Percentiles rank a stretch among this genome's conserved stretches.
phyloP scores from a whole-genome alignment of 2,888 invertebrate species.

The Timandra comae region DNA sequence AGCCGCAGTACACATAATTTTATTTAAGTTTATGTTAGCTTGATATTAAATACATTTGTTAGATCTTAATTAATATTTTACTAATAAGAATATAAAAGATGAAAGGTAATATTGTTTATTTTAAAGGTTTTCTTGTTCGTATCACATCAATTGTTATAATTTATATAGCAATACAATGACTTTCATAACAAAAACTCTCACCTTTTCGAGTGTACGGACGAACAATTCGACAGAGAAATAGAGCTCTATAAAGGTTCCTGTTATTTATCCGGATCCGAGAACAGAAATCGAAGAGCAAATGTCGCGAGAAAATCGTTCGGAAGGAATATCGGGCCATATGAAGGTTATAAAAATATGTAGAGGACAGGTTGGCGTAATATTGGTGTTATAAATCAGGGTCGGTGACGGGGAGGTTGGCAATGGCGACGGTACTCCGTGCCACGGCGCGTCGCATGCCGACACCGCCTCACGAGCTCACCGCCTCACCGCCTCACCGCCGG shows the following conservation, averaged over 20 bases:
- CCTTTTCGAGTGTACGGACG: not conserved
- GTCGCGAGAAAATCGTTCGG: constrained; percentile 32
- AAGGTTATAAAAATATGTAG: constrained; percentile 70
- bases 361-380: constrained; percentile 70
- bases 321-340: constrained; percentile 38
- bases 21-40: too few relatives aligned
- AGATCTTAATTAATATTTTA: too few relatives aligned
- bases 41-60: too few relatives aligned
- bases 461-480: constrained; percentile 33
- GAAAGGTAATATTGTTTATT: not conserved
- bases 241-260: constrained; percentile 10
- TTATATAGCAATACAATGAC: not conserved
- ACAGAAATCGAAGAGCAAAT: constrained; percentile 40
- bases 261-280: constrained; percentile 20
- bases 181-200: not conserved
- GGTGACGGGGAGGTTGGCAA: constrained; percentile 37
- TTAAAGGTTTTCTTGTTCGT: too few relatives aligned
- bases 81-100: not conserved
- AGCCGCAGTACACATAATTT: too few relatives aligned
- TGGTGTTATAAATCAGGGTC: constrained; percentile 69
- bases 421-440: constrained; percentile 36
- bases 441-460: constrained; percentile 29
- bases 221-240: constrained; percentile 1
- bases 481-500: constrained; percentile 42
- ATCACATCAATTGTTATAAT: not conserved